These are phyloP conservation scores for Ormyrus nitidulus DNA, from an alignment of 2,888 invertebrate genomes.

Conservation along the genomic window DNA sequence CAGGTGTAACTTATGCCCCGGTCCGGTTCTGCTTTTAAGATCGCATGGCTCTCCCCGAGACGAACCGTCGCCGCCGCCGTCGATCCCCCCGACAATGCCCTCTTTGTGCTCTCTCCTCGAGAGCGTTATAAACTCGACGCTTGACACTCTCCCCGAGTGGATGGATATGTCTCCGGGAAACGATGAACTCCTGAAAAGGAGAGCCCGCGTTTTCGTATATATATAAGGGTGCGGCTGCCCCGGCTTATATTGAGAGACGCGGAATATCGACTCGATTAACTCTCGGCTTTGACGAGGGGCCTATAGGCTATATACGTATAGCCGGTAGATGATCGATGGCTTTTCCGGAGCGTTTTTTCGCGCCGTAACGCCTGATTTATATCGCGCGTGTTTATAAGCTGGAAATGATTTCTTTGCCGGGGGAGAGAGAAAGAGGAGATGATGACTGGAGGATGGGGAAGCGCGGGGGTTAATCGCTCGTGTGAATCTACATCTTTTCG, in stretches of 20 bases:
- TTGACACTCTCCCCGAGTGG: no score
- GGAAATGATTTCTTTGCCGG: not conserved
- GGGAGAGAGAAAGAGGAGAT: not conserved
- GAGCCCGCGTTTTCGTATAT: not conserved
- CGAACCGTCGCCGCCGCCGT: conserved; percentile 6
- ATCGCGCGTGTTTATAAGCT: conserved; percentile 25
- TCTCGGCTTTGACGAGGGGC: conserved; percentile 1
- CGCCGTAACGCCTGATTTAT: conserved; percentile 28
- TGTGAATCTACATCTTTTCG: conserved; percentile 19
- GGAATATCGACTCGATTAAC: conserved; percentile 20
- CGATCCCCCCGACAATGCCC: not conserved
- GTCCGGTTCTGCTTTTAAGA: conserved; percentile 5
- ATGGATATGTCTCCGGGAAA: no score
- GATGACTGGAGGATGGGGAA: not conserved
- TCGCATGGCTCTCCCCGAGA: conserved; percentile 15
- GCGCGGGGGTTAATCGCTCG: conserved; percentile 14
- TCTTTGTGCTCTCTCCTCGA: no score
- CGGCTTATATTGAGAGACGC: not conserved
- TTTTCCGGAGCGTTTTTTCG: conserved; percentile 5
- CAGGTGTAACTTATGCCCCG: conserved; percentile 62
- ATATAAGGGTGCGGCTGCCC: not conserved
- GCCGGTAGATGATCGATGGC: conserved; percentile 23
- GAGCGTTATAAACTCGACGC: not conserved
- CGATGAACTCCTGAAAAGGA: no score
- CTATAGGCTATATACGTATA: no score